These are phyloP conservation scores for Phrynocephalus vlangalii DNA, from an alignment of 2,797 vertebrate species.

Conservation along the genomic window DNA sequence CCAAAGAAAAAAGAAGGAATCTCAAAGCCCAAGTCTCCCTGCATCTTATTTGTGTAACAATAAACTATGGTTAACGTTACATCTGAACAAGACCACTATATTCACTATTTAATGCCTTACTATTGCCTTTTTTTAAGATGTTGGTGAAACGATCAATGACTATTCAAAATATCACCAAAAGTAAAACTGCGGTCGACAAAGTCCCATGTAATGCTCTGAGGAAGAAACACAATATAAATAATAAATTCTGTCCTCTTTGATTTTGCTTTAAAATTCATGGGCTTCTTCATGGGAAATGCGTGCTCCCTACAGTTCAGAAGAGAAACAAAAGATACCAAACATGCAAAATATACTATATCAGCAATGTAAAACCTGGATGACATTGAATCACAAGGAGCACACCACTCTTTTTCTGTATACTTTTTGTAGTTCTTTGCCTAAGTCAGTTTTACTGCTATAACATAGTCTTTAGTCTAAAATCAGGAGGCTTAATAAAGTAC, in stretches of 20 bases:
- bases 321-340: neutral
- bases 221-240: conserved; percentile 27
- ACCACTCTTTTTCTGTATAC: neutral
- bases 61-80: neutral
- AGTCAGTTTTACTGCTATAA: conserved; percentile 28
- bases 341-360: conserved; percentile 39
- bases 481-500: neutral
- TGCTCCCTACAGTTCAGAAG: conserved; percentile 24
- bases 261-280: conserved; percentile 20
- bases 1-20: neutral
- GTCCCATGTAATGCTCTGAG: conserved; percentile 21
- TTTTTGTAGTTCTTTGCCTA: neutral
- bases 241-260: conserved; percentile 22
- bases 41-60: neutral
- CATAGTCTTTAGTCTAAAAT: conserved; percentile 43
- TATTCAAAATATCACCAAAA: conserved; percentile 11
- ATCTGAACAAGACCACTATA: neutral
- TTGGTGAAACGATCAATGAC: neutral
- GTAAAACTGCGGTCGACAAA: conserved; percentile 31
- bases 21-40: neutral
- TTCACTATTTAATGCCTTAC: neutral
- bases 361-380: conserved; percentile 24
- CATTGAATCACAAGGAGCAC: conserved; percentile 25
- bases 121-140: conserved; percentile 1
- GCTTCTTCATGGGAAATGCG: conserved; percentile 18